Conservation (phyloP, 2,113 vertebrate species). For the Anolis sagrei region DNA sequence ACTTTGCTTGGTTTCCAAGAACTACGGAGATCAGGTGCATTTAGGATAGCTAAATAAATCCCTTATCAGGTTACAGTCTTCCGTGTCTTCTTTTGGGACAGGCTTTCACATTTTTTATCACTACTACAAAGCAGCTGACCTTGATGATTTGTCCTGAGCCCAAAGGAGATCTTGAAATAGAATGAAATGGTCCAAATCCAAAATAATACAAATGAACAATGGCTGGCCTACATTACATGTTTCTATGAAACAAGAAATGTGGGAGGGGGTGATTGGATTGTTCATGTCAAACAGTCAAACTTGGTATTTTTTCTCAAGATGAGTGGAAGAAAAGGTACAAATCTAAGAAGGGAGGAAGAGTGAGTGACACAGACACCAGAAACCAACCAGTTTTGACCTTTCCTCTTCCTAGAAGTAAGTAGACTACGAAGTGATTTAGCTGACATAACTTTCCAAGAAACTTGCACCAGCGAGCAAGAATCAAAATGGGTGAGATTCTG, state of each 20-base stretch:
- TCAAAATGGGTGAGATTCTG: background rate
- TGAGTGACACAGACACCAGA: background rate
- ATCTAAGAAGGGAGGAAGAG: too few relatives aligned
- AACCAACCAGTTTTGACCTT: background rate
- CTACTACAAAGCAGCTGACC: background rate
- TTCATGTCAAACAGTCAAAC: background rate
- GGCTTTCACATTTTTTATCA: background rate
- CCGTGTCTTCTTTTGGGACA: background rate
- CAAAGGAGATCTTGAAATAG: background rate
- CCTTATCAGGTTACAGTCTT: background rate
- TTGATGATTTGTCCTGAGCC: too few relatives aligned
- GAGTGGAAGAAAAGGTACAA: too few relatives aligned
- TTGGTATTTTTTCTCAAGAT: background rate
- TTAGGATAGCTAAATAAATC: background rate
- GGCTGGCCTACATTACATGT: background rate
- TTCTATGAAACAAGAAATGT: background rate
- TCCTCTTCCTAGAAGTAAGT: background rate
- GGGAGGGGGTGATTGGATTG: background rate
- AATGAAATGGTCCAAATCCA: background rate
- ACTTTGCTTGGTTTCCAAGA: too few relatives aligned
- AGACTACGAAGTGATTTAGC: background rate
- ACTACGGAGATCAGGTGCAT: too few relatives aligned
- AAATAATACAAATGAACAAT: background rate
- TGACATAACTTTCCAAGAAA: background rate
- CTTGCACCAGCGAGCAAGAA: too few relatives aligned